Percentiles rank a stretch among this genome's conserved stretches.
Evolutionary conservation across 2,888 invertebrate genomes (phyloP).

Genomic region (Drosophila tripunctata): DNA sequence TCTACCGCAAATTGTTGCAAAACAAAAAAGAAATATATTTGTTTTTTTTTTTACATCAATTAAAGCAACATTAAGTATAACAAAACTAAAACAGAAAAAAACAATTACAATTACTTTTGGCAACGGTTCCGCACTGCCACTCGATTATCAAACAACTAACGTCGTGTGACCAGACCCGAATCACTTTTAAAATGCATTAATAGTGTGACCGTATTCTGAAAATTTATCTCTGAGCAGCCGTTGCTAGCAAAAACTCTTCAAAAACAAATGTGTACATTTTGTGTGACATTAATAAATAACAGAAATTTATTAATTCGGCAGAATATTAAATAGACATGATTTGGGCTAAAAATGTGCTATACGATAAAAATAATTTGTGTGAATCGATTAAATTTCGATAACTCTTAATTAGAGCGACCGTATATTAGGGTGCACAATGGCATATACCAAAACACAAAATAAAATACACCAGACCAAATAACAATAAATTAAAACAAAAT

Average conservation of each 20-base stretch:
- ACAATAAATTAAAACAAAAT: conserved; percentile 34
- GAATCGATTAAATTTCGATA: too few relatives aligned
- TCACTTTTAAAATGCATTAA: conserved; percentile 4
- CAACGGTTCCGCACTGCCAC: conserved; percentile 51
- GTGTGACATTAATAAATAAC: not conserved
- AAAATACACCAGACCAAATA: conserved; percentile 4
- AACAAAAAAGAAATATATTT: not conserved
- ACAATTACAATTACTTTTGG: conserved; percentile 25
- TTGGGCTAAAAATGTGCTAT: too few relatives aligned
- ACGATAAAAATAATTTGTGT: too few relatives aligned
- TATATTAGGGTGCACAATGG: not conserved
- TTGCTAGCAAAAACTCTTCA: not conserved
- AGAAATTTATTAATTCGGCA: too few relatives aligned
- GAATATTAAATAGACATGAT: too few relatives aligned
- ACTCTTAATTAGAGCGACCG: conserved; percentile 31
- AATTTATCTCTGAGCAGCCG: not conserved
- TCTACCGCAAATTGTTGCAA: conserved; percentile 2
- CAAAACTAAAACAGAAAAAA: conserved; percentile 24
- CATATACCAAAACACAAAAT: too few relatives aligned
- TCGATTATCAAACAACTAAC: conserved; percentile 61
- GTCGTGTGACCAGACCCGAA: conserved; percentile 41
- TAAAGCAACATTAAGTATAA: conserved; percentile 2
- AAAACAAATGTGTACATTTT: not conserved
- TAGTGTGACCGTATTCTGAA: conserved; percentile 27
- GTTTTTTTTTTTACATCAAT: conserved; percentile 19